Percentiles rank a stretch among this genome's conserved stretches.
Conservation (phyloP, 1,140 invertebrate species). For the Cephus cinctus region DNA sequence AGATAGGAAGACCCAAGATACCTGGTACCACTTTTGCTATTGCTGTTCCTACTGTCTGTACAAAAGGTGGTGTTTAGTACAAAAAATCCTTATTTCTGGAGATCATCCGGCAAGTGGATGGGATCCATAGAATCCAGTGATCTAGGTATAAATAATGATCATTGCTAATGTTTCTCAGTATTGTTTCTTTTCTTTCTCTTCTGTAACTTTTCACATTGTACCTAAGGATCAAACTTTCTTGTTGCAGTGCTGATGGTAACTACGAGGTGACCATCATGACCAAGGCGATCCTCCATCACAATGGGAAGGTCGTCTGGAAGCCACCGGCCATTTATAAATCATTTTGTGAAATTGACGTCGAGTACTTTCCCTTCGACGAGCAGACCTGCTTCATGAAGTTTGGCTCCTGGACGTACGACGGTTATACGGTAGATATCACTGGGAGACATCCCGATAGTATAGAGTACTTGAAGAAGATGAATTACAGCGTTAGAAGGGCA, state of each 20-base stretch:
- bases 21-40: too few species aligned
- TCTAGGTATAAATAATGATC: too few species aligned
- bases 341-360: constrained; percentile 95
- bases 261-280: constrained; percentile 99
- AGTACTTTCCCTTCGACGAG: constrained; percentile 95
- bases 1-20: too few species aligned
- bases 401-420: constrained; percentile 93
- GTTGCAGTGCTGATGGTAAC: constrained; percentile 90
- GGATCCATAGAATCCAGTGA: too few species aligned
- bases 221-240: constrained; percentile 19
- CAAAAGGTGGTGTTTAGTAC: too few species aligned
- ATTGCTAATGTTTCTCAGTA: too few species aligned
- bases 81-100: too few species aligned
- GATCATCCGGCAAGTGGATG: too few species aligned
- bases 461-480: too few species aligned
- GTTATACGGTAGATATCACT: constrained; percentile 80
- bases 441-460: too few species aligned
- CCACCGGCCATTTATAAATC: constrained; percentile 98
- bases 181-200: constrained; percentile 14
- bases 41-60: too few species aligned
- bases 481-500: too few species aligned
- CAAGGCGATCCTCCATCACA: constrained; percentile 87
- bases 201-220: not conserved
- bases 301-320: constrained; percentile 94
- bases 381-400: constrained; percentile 98